phyloP scores from a whole-genome alignment of 2,888 invertebrate species.

The Cantharis rufa region DNA sequence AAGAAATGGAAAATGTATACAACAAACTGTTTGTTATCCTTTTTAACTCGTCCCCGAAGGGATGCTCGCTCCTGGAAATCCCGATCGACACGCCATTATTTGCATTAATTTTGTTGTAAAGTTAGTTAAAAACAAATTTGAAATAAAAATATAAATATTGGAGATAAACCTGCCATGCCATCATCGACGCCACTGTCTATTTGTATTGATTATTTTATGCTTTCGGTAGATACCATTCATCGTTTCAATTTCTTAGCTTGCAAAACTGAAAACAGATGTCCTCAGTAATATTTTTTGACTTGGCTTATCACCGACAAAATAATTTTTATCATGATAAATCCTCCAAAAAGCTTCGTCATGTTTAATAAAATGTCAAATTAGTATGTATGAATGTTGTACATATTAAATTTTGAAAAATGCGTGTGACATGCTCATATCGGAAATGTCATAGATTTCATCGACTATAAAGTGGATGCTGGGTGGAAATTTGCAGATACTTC shows the following conservation, averaged over 20 bases:
- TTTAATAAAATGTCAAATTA: background rate
- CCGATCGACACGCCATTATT: background rate
- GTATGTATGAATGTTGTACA: background rate
- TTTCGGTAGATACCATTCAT: background rate
- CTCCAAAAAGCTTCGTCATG: background rate
- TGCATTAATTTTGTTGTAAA: background rate
- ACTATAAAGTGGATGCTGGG: background rate
- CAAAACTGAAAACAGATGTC: background rate
- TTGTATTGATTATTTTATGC: background rate
- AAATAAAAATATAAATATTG: too few relatives aligned
- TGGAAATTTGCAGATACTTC: background rate
- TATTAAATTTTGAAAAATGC: background rate
- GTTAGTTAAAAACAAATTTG: too few relatives aligned
- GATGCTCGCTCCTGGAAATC: background rate
- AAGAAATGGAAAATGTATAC: background rate
- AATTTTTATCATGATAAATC: background rate
- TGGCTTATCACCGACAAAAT: background rate
- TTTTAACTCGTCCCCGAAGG: background rate
- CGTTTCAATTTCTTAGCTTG: background rate
- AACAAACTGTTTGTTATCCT: background rate
- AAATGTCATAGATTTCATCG: background rate
- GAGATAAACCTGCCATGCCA: background rate
- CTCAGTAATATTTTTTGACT: background rate
- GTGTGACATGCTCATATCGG: background rate
- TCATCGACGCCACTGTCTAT: background rate